phyloP scores from a whole-genome alignment of 37 sponge, comb jelly and placozoan species.

The Ianthella basta region DNA sequence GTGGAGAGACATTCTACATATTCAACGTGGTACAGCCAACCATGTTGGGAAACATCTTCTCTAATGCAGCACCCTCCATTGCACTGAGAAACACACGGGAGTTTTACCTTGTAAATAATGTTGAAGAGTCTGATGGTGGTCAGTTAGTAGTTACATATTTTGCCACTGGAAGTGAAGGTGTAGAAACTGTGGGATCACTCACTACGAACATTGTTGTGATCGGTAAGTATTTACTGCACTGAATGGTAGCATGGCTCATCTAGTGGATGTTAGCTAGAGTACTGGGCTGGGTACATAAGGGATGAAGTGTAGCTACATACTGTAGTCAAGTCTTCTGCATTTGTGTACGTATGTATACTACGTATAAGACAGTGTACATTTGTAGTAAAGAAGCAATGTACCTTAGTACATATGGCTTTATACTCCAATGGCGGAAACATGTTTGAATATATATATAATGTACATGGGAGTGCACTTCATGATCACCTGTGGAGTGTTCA shows the following conservation, averaged over 20 bases:
- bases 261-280: too few relatives aligned
- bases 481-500: too few relatives aligned
- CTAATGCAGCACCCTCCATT: background rate
- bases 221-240: background rate
- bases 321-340: too few relatives aligned
- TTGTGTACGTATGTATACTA: too few relatives aligned
- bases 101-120: background rate
- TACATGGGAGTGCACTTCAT: too few relatives aligned
- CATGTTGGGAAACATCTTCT: background rate
- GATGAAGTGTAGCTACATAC: too few relatives aligned
- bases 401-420: too few relatives aligned
- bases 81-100: background rate
- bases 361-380: too few relatives aligned
- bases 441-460: background rate
- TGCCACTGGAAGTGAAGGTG: too few relatives aligned
- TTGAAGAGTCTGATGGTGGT: background rate
- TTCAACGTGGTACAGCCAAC: constrained; percentile 5
- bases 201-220: background rate
- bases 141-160: background rate
- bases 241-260: too few relatives aligned
- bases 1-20: background rate
- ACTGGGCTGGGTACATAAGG: too few relatives aligned
- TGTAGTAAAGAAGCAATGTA: background rate
- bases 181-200: background rate
- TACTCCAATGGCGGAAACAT: too few relatives aligned